phyloP scores from a whole-genome alignment of 2,888 invertebrate species.

The Clistopyga incitator region DNA sequence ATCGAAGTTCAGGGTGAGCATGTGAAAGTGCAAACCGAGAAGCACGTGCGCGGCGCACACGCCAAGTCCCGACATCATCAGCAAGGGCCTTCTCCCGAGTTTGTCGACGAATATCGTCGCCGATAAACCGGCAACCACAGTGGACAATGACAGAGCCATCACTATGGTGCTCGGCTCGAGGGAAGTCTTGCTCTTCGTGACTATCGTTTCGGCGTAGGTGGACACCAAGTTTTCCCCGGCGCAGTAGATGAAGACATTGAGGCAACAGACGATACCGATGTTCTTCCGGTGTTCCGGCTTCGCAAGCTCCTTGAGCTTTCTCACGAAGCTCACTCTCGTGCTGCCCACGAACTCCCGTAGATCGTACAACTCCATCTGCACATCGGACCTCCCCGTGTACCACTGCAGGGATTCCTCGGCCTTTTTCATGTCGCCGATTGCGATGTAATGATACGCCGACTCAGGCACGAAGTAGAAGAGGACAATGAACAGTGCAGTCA shows the following conservation, averaged over 20 bases:
- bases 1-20: slow-evolving; percentile 70
- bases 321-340: slow-evolving; percentile 65
- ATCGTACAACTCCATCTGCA: slow-evolving; percentile 78
- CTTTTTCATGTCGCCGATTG: slow-evolving; percentile 73
- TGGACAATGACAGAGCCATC: slow-evolving; percentile 85
- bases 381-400: slow-evolving; percentile 75
- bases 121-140: slow-evolving; percentile 84
- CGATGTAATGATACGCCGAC: slow-evolving; percentile 80
- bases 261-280: slow-evolving; percentile 83
- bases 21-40: slow-evolving; percentile 78
- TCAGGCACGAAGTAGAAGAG: slow-evolving; percentile 80
- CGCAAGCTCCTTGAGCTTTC: slow-evolving; percentile 74
- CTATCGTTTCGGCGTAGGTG: slow-evolving; percentile 83
- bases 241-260: slow-evolving; percentile 86
- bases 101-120: slow-evolving; percentile 85
- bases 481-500: slow-evolving; percentile 76
- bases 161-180: slow-evolving; percentile 82
- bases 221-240: slow-evolving; percentile 83
- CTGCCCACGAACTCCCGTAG: slow-evolving; percentile 79
- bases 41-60: slow-evolving; percentile 77
- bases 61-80: slow-evolving; percentile 83
- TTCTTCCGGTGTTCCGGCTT: slow-evolving; percentile 82
- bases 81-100: slow-evolving; percentile 84
- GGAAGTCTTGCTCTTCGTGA: slow-evolving; percentile 81
- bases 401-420: slow-evolving; percentile 80